Evolutionary conservation across 1,140 invertebrate genomes (phyloP).

Genomic region (Microplitis demolitor): DNA sequence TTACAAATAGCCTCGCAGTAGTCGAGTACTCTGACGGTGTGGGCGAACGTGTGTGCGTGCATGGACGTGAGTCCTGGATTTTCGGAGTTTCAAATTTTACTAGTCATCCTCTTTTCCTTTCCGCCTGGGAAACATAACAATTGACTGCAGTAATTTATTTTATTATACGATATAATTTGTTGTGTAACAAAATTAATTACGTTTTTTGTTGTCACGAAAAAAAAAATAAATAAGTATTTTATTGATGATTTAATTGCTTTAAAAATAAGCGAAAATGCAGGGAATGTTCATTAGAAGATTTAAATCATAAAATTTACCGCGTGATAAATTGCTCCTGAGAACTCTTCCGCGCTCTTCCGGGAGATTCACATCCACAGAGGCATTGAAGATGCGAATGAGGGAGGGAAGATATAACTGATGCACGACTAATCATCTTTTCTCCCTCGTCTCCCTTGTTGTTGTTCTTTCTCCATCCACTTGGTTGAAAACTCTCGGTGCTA

Average conservation of each 20-base stretch:
- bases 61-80: neutral
- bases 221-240: neutral
- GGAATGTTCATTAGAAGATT: too few relatives aligned
- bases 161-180: neutral
- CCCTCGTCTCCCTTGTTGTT: neutral
- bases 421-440: conserved; percentile 26
- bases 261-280: too few relatives aligned
- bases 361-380: conserved; percentile 14
- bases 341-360: neutral
- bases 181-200: neutral
- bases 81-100: neutral
- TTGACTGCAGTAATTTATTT: neutral
- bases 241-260: neutral
- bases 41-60: conserved; percentile 30
- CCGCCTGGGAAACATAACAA: neutral
- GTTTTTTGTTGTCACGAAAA: neutral
- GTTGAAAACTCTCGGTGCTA: neutral
- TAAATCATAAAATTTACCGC: neutral
- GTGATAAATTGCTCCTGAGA: conserved; percentile 5
- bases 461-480: conserved; percentile 1
- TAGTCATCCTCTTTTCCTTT: neutral
- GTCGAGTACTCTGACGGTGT: neutral
- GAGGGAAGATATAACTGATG: conserved; percentile 16
- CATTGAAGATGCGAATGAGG: neutral
- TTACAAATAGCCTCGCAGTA: conserved; percentile 51